These are phyloP conservation scores for Glomeris marginata DNA, from an alignment of 2,888 invertebrate genomes.

Conservation along the genomic window DNA sequence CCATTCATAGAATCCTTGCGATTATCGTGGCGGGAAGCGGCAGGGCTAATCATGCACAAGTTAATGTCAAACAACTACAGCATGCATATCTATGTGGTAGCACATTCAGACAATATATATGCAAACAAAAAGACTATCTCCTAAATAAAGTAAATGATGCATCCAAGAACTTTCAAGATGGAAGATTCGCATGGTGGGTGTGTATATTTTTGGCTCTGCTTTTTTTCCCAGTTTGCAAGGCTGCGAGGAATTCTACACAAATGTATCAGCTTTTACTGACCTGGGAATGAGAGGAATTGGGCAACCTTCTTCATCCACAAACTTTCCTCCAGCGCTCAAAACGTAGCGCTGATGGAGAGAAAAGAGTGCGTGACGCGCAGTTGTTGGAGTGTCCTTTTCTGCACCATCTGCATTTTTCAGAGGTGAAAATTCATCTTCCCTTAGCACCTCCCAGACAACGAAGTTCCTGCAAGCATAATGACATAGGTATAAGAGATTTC, in stretches of 20 bases:
- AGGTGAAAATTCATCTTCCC: conserved; percentile 91
- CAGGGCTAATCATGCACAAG: neutral
- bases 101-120: neutral
- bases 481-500: too few species aligned
- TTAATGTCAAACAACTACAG: neutral
- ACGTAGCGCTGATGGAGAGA: conserved; percentile 64
- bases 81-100: neutral
- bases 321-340: conserved; percentile 60
- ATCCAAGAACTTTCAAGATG: neutral
- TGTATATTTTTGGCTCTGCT: too few species aligned
- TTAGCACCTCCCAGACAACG: conserved; percentile 78
- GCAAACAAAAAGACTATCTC: neutral
- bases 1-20: too few species aligned
- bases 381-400: conserved; percentile 79
- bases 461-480: conserved; percentile 41
- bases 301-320: conserved; percentile 34
- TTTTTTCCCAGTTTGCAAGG: neutral
- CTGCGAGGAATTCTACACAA: too few species aligned
- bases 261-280: conserved; percentile 17
- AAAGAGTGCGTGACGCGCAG: conserved; percentile 62
- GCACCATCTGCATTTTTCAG: conserved; percentile 82
- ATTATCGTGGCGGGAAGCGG: neutral
- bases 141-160: neutral
- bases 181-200: neutral
- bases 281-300: conserved; percentile 32